phyloP scores from a whole-genome alignment of 2,888 invertebrate genomes.

The Polydrusus cervinus region DNA sequence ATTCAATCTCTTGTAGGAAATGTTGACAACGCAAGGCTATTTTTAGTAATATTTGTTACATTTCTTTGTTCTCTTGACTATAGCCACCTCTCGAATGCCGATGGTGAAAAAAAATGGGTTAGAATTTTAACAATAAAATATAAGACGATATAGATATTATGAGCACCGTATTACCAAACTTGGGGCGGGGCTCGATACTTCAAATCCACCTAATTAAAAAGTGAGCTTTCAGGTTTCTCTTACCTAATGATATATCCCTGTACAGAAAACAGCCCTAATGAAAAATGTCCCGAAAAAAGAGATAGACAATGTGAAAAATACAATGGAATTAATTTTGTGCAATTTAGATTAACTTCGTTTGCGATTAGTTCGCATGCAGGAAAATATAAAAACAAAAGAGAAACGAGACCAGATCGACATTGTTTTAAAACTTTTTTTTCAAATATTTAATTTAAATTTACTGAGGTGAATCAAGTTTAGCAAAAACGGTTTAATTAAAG shows the following conservation, averaged over 20 bases:
- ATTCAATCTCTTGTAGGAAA: no score
- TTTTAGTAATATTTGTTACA: no score
- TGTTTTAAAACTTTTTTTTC: conserved; percentile 31
- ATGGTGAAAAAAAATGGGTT: no score
- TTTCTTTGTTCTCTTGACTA: no score
- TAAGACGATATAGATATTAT: no score
- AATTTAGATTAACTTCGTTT: conserved; percentile 69
- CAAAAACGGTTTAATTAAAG: not conserved
- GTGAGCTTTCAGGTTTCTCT: no score
- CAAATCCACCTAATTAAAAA: no score
- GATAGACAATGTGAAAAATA: conserved; percentile 58
- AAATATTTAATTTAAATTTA: conserved; percentile 39
- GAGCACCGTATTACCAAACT: no score
- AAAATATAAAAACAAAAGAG: conserved; percentile 50
- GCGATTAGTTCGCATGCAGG: conserved; percentile 50
- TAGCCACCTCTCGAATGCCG: no score
- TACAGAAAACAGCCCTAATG: conserved; percentile 30
- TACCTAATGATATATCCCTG: conserved; percentile 10
- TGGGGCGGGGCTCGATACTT: no score
- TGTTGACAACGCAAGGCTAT: no score
- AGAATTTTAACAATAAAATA: no score
- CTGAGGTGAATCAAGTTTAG: conserved; percentile 1
- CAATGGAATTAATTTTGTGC: conserved; percentile 72
- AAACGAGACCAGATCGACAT: conserved; percentile 30
- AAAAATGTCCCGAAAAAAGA: conserved; percentile 34